Evolutionary conservation across 23 tunicate species (phyloP), one percentile per base, ranked within the genome.

Genomic region (Botrylloides violaceus): DNA sequence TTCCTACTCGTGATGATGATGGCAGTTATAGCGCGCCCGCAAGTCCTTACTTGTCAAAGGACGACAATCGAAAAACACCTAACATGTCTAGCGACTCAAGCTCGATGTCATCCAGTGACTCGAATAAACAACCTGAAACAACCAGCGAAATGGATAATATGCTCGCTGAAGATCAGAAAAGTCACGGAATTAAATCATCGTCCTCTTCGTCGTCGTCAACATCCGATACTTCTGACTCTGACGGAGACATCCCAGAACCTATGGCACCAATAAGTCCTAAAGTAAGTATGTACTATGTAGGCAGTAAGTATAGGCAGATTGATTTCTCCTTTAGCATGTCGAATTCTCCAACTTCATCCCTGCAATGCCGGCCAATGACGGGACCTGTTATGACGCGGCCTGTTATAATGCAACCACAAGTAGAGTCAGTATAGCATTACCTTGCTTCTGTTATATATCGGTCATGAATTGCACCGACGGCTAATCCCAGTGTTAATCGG

Each of bases 191-290:
- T 15, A 9, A 9, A 7, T 43, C 34, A 15, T 63, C 70, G 3
- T 63, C 70, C 4, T 63, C 70, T 63, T 63, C 70, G 19, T 58
- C 62, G 23, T 58, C 62, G 12, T 58, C 62, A 29, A 58, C 29
- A 4, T 58, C 62, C 26, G 12, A 29, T n/a, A n/a, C n/a, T n/a
- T n/a, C n/a, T n/a, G 53, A 43, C 9, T 43, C 53, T 3, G 70
- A 63, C 20, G 70, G 33, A 31, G 70, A 63, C 6, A 63, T 33
- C 26, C 35, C 33, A 3, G 36, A 63, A 63, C 70, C 70, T 6
- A 63, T 63, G 70, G 35, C 70, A 29, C 70, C 70, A 4, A 25
- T 63, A 9, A 31, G n/a, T 7, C 70, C 70, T 3, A 26, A 33
- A 3, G 70, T 63, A 31, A 12, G 70, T 23, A 59, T 6, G n/a